Base-by-base conservation (phyloP, 2,797 vertebrate species). In the Gallirallus australis region DNA sequence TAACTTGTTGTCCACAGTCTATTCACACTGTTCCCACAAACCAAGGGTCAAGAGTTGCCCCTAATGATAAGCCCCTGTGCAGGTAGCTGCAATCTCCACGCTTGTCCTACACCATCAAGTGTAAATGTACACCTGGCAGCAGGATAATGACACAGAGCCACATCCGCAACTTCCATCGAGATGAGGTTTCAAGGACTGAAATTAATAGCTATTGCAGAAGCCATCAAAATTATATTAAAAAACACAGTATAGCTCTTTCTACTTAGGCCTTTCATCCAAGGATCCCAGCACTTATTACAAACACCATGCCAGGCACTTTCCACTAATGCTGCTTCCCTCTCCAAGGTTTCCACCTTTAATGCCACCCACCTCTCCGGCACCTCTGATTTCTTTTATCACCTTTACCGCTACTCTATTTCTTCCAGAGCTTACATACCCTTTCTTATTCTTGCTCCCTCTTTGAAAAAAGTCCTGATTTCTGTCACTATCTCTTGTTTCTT, bases 161-260 rank as follows among this genome's bases (percentile, higher is more conserved):
- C 82, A 39, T 30, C 68, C 1, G 5, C 33, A 39, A 71, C 81
- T 96, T 89, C 87, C 83, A 90, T 60, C 6, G 8, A 93, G 93
- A 95, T 89, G 78, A 85, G 65, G 50, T 85, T 95, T 96, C 91
- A 89, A 95, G 93, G 61, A 37, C 61, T 84, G 81, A 96, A 94
- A 68, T 88, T 84, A 95, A 94, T 87, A 95, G 64, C 71, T 92
- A 71, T 56, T 57, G 65, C 87, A 76, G 75, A 82, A 96, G 79
- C 92, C 89, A 87, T 89, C 81, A 93, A 71, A 92, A 95, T 89
- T 77, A 71, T 90, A 89, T 95, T 95, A 92, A 84, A 94, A 81
- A 24, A 5, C 60, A 80, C 35, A 15, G 54, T 90, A 92, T 80
- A 82, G 53, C 83, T 90, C 91, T 84, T 81, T 79, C 85, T 90